Base-by-base conservation (phyloP, 2,888 invertebrate species). In the Sycophila texana region DNA sequence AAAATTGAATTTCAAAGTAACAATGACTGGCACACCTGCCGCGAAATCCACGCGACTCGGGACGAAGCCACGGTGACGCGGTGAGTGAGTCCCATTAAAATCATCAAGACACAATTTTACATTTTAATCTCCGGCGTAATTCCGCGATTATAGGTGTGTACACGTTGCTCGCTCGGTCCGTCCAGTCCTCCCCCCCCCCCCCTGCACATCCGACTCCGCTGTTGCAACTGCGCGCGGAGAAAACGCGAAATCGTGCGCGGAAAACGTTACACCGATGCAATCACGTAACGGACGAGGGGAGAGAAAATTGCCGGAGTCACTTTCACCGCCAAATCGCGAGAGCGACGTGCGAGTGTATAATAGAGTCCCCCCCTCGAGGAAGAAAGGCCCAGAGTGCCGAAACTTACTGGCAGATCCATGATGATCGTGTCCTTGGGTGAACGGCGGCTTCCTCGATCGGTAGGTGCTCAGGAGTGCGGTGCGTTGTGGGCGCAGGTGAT, bases 341-440 rank as follows among this genome's bases (percentile, higher is more conserved):
- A 18, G 20, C 58, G 22, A 14, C 22, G 7, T 26, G 20, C 58
- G 12, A 20, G 10, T 39, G 1, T 10, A 26, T 26, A 26, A 26
- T 3, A 26, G 26, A 26, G 3, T 20, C 4, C 20, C 5, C 5
- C 3, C 20, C 1, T 12, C 18, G 20, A 58, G 12, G 18, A 3
- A n/a, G 1, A 58, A 57, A 12, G 2, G n/a, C 26, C 7, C 5
- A 13, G 14, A 16, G 13, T 14, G 30, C 2, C 16, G 7, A 61
- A 13, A 39, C 85, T 84, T 82, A 85, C 85, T 73, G 85, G 84
- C 16, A 85, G 67, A 74, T 84, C 83, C 85, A 85, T 85, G 12
- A 0, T 79, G n/a, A 4, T 14, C 10, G 10, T 16, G 5, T 26
- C 26, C 47, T 16, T 20, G 39, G 10, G 49, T n/a, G 12, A 13